Percentiles rank a stretch among this genome's conserved stretches.
Conservation (phyloP, 2,797 vertebrate genomes). For the Neomorphus geoffroyi region DNA sequence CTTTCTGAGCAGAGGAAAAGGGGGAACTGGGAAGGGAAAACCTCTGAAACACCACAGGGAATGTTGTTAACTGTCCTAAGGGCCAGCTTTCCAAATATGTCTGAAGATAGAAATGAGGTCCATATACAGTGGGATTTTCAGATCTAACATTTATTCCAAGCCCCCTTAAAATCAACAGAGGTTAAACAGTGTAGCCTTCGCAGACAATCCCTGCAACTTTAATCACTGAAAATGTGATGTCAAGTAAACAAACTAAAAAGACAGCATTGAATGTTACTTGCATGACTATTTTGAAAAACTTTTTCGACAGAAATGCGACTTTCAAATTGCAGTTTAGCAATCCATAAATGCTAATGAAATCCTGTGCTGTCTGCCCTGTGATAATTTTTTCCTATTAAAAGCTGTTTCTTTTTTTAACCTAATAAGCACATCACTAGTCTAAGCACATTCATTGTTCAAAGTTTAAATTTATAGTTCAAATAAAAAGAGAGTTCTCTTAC, state of each 20-base stretch:
- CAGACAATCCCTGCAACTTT: not conserved
- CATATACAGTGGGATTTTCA: not conserved
- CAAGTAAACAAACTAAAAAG: constrained; percentile 19
- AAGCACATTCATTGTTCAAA: not conserved
- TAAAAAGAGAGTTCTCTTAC: not conserved
- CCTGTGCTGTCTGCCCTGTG: not conserved
- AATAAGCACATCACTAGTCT: constrained; percentile 22
- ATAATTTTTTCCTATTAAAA: constrained; percentile 55
- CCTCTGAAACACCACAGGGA: not conserved
- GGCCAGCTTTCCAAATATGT: not conserved
- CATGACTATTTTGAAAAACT: constrained; percentile 4
- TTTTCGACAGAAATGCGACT: constrained; percentile 26
- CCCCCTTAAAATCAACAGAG: not conserved
- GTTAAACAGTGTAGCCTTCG: not conserved
- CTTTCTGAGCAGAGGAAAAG: not conserved
- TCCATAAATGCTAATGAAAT: constrained; percentile 49
- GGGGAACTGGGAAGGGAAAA: not conserved
- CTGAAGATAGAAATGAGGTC: not conserved
- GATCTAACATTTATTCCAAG: not conserved
- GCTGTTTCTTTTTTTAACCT: constrained; percentile 41
- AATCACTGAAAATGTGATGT: not conserved
- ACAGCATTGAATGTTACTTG: not conserved
- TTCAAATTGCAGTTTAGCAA: constrained; percentile 22
- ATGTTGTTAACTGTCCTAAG: not conserved
- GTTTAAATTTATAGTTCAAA: constrained; percentile 17